phyloP scores from a whole-genome alignment of 2,888 invertebrate genomes.

The Philhelius pedissequus region DNA sequence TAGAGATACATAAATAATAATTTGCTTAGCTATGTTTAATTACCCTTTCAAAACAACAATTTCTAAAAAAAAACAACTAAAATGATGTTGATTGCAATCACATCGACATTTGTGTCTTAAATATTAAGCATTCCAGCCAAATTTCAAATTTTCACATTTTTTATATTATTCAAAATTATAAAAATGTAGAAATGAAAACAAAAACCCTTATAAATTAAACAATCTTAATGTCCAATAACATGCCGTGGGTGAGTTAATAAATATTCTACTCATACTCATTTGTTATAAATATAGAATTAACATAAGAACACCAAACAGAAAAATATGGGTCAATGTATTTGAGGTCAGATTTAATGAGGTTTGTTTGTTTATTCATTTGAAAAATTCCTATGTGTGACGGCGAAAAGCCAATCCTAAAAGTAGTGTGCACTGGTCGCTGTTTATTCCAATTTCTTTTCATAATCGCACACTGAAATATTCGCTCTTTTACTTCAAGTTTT shows the following conservation, averaged over 20 bases:
- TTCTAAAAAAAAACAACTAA: too few relatives aligned
- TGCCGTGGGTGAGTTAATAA: constrained; percentile 47
- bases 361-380: constrained; percentile 57
- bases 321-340: constrained; percentile 61
- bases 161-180: too few relatives aligned
- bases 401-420: constrained; percentile 10
- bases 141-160: too few relatives aligned
- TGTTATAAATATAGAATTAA: constrained; percentile 29
- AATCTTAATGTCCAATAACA: not conserved
- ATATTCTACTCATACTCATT: constrained; percentile 11
- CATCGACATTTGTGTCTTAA: too few relatives aligned
- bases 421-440: not conserved
- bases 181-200: too few relatives aligned
- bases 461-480: constrained; percentile 41
- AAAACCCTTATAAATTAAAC: too few relatives aligned
- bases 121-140: too few relatives aligned
- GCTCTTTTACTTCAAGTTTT: not conserved
- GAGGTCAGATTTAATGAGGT: constrained; percentile 57
- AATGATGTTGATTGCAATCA: too few relatives aligned
- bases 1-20: too few relatives aligned
- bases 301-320: constrained; percentile 10
- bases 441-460: constrained; percentile 60
- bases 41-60: too few relatives aligned
- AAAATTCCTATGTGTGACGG: constrained; percentile 9
- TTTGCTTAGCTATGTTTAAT: too few relatives aligned